A percentile compares a stretch with the other conserved stretches of the same genome.
Conservation (phyloP, 2,113 vertebrate species). For the Camarhynchus parvulus region DNA sequence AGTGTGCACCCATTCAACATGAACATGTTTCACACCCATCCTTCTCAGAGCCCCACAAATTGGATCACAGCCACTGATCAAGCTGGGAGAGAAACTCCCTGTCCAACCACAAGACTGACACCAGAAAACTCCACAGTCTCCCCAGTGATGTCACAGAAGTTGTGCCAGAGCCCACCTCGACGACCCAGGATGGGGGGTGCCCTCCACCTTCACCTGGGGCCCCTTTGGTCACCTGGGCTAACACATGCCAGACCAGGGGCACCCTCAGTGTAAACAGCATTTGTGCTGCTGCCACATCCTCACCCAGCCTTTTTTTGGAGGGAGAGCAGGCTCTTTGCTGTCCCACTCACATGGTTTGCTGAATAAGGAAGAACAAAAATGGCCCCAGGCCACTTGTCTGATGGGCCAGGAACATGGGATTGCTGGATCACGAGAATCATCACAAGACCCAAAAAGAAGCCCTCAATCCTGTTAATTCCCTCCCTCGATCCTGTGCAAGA, state of each 20-base stretch:
- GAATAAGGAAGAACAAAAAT: background rate
- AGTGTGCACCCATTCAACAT: background rate
- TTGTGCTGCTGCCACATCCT: background rate
- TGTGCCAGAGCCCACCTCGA: background rate
- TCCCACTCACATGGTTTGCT: background rate
- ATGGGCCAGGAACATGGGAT: background rate
- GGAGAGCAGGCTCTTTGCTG: background rate
- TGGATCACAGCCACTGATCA: background rate
- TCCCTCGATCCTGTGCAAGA: background rate
- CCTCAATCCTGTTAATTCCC: background rate
- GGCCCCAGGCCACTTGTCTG: background rate
- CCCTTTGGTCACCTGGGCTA: background rate
- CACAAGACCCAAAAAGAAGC: background rate
- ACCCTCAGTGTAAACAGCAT: background rate
- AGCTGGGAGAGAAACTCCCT: background rate
- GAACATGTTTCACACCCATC: accelerated
- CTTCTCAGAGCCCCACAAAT: background rate
- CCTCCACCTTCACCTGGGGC: background rate
- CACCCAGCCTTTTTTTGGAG: background rate
- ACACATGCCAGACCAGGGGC: background rate
- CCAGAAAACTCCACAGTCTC: background rate
- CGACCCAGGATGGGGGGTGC: background rate
- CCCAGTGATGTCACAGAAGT: background rate
- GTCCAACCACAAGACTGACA: background rate
- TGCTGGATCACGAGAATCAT: background rate